A percentile compares a stretch with the other conserved stretches of the same genome.
phyloP scores from a whole-genome alignment of 2,113 vertebrate genomes.

The Phocoena sinus region DNA sequence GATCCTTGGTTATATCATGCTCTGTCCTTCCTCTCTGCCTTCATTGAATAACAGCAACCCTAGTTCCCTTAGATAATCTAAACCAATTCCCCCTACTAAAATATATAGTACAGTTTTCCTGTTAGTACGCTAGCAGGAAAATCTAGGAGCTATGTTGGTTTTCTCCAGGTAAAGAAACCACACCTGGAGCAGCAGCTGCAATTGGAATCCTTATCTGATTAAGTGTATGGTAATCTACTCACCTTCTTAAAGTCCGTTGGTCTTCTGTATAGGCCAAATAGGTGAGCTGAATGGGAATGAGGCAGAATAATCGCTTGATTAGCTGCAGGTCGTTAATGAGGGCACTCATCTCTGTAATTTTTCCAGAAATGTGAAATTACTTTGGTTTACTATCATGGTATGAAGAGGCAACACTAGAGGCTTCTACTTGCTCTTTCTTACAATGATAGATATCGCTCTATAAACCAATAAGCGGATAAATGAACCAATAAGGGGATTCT shows the following conservation, averaged over 20 bases:
- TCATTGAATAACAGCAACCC: not conserved
- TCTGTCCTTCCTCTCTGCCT: not conserved
- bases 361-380: not conserved
- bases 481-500: not conserved
- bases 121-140: not conserved
- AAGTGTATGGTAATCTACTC: not conserved
- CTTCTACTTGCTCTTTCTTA: not conserved
- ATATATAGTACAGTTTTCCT: not conserved
- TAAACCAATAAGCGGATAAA: not conserved
- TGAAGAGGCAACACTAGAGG: not conserved
- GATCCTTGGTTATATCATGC: not conserved
- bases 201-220: not conserved
- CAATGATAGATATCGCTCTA: not conserved
- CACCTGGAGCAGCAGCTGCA: not conserved
- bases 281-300: not conserved
- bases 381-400: not conserved
- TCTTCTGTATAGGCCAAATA: not conserved
- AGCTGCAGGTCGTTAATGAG: not conserved
- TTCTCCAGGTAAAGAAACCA: not conserved
- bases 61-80: not conserved
- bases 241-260: not conserved
- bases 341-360: not conserved
- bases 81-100: not conserved
- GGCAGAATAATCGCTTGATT: not conserved
- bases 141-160: not conserved